Evolutionary conservation across 2,797 vertebrate species (phyloP).

Genomic region (Petrocephalus schoutedeni): DNA sequence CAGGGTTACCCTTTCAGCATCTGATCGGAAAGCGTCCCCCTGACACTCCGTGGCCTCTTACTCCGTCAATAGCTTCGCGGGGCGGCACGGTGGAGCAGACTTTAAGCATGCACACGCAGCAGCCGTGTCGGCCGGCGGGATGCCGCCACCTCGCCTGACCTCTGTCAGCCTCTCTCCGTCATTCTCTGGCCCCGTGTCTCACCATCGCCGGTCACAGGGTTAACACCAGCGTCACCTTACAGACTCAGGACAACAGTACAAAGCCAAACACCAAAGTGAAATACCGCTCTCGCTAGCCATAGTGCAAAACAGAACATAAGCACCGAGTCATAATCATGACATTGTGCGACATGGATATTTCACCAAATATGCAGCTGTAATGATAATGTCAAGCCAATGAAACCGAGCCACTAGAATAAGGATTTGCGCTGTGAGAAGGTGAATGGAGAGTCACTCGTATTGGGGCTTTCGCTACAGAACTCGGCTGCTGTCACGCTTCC

Average conservation of each 20-base stretch:
- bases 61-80: background rate
- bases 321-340: background rate
- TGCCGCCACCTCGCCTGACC: background rate
- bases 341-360: background rate
- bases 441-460: background rate
- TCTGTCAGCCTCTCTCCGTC: background rate
- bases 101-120: background rate
- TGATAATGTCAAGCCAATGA: background rate
- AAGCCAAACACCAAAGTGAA: background rate
- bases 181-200: background rate
- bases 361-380: background rate
- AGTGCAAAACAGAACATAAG: background rate
- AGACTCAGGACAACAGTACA: background rate
- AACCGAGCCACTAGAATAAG: background rate
- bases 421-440: background rate
- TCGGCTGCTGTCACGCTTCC: background rate
- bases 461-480: background rate
- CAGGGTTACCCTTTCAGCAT: background rate
- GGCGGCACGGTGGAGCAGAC: background rate
- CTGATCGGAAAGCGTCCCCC: background rate
- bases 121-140: background rate
- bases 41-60: background rate
- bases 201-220: background rate
- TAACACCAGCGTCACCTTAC: background rate
- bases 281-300: background rate